Base-by-base conservation (phyloP, 2,888 invertebrate genomes). In the Apodemia zela region DNA sequence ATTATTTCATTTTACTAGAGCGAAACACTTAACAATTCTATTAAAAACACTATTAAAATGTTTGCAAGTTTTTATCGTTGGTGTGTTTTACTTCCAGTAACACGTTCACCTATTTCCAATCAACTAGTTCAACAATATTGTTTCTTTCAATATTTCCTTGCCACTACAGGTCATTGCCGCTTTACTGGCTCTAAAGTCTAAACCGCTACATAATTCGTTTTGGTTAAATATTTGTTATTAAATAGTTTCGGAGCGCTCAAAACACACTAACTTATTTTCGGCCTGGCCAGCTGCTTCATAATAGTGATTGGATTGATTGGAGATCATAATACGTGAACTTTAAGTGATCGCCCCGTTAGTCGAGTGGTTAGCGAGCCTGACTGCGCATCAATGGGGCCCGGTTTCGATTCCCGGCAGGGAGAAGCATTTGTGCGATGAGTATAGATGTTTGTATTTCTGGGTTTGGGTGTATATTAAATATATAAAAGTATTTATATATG, bases 271-370 rank as follows among this genome's bases (percentile, higher is more conserved):
- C 18, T 51, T 51, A 51, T 51, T 61, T 33, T 49, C n/a, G 54
- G 54, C 33, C 13, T 54, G 25, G 13, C 21, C 51, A 21, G 33
- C 38, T 49, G 49, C 29, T 38, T 38, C 66, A 38, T 17, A 49
- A 47, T 21, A 33, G 15, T 58, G 35, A n/a, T 33, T 33, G 33
- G 68, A 69, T 33, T 33, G 33, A 33, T 33, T 33, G 33, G 33
- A 33, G 8, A 33, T 33, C 33, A 8, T 33, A 33, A 33, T 33
- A 8, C 33, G 7, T 8, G 33, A 33, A 33, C 8, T 33, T 1
- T 33, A n/a, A n/a, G n/a, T n/a, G n/a, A n/a, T n/a, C n/a, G n/a
- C n/a, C n/a, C n/a, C n/a, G n/a, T n/a, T n/a, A n/a, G n/a, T n/a
- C n/a, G n/a, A n/a, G n/a, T n/a, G n/a, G n/a, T n/a, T n/a, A n/a